Percentiles rank a stretch among this genome's conserved stretches.
phyloP scores from a whole-genome alignment of 1,140 invertebrate genomes.

The Drosophila bocki region DNA sequence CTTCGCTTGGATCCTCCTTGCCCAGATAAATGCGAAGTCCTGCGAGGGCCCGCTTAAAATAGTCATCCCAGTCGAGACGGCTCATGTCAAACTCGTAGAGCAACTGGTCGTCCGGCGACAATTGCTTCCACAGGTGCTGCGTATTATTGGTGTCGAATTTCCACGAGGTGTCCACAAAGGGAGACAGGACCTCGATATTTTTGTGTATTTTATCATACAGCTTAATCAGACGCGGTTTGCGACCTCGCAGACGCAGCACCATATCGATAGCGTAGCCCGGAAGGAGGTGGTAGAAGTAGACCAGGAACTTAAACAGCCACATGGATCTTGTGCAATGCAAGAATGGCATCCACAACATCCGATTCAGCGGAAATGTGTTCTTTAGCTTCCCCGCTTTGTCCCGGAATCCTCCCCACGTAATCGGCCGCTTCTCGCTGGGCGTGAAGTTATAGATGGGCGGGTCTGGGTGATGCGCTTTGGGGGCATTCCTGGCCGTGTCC shows the following conservation, averaged over 20 bases:
- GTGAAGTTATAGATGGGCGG: constrained; percentile 89
- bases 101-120: constrained; percentile 87
- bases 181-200: constrained; percentile 88
- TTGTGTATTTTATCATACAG: constrained; percentile 90
- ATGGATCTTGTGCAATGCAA: constrained; percentile 83
- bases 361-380: constrained; percentile 69
- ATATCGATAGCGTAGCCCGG: constrained; percentile 87
- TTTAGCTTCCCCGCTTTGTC: constrained; percentile 63
- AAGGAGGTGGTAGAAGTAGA: constrained; percentile 86
- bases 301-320: constrained; percentile 84
- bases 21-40: constrained; percentile 89
- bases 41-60: constrained; percentile 87
- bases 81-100: constrained; percentile 89
- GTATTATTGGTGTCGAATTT: constrained; percentile 89
- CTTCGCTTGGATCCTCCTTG: constrained; percentile 88
- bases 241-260: constrained; percentile 84
- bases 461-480: background rate
- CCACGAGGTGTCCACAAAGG: constrained; percentile 90
- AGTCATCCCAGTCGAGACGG: constrained; percentile 88
- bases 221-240: constrained; percentile 85
- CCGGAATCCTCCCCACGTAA: constrained; percentile 88
- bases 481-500: constrained; percentile 34
- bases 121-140: constrained; percentile 86
- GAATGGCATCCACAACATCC: constrained; percentile 86
- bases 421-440: constrained; percentile 87